Base-by-base conservation (phyloP, 1,140 invertebrate species). In the Thaumatotibia leucotreta region DNA sequence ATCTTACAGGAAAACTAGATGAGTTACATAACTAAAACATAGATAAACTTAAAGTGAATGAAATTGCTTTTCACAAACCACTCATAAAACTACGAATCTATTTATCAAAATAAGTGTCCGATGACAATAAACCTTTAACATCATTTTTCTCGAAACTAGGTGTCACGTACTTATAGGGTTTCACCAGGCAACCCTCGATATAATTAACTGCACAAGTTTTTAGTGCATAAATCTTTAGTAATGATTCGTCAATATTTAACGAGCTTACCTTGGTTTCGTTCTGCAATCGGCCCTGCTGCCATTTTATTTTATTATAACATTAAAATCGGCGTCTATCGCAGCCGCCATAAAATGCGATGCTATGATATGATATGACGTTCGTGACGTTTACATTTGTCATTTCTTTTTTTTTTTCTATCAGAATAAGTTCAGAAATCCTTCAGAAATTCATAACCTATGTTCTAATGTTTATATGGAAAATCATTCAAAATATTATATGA, bases 221-320 rank as follows among this genome's bases (percentile, higher is more conserved):
- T 45, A 45, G n/a, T 9, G 1, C n/a, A 45, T 1, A 8, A 45
- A 5, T 45, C 5, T 45, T 8, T 39, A 20, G 6, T 4, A 45
- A 9, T 45, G 17, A 8, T 20, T 17, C 20, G n/a, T 8, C 9
- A 20, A 20, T 45, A 45, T 14, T 9, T 45, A 45, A n/a, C 14
- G 39, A 20, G 39, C 69, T 87, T 94, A 98, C 97, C 97, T 97
- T 99, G 97, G 94, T 99, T 99, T 82, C 97, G 93, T 93, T 99
- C 98, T 1, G 97, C 97, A 81, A 99, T 98, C 0, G 98, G 97
- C 67, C 97, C 98, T 49, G 98, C 97, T 69, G 98, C 97, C 98
- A 99, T 99, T 73, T 69, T 84, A 49, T 35, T n/a, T n/a, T 65
- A 64, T 39, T 54, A 54, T 54, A 11, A 54, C 22, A 54, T 54